Percentiles rank a stretch among this genome's conserved stretches.
These are phyloP conservation scores for Oryzias woworae DNA, from an alignment of 2,113 vertebrate species.

Conservation along the genomic window DNA sequence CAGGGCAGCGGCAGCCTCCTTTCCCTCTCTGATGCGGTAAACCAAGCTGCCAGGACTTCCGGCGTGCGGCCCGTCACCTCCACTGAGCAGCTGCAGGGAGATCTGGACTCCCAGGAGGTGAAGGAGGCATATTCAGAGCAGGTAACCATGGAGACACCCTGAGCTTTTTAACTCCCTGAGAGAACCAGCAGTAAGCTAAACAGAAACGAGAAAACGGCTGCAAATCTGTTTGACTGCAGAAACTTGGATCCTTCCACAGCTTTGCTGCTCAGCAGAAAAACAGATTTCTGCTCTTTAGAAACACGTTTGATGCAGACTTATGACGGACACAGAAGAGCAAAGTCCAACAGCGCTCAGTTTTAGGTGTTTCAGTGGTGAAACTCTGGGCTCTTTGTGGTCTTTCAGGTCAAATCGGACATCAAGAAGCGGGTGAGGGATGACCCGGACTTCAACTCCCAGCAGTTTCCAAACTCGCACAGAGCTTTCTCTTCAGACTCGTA, in stretches of 20 bases:
- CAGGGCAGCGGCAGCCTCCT: slow-evolving; percentile 84
- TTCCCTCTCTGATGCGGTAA: slow-evolving; percentile 88
- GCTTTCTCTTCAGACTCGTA: slow-evolving; percentile 85
- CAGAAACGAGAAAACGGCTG: not conserved
- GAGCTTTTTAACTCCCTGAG: not conserved
- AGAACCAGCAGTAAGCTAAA: not conserved
- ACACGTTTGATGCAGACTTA: too few relatives aligned
- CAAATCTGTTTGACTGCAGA: too few relatives aligned
- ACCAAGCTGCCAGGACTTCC: slow-evolving; percentile 82
- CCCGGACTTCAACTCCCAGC: slow-evolving; percentile 82
- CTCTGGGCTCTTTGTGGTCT: not conserved
- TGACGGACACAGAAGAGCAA: too few relatives aligned
- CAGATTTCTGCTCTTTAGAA: too few relatives aligned
- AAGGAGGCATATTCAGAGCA: slow-evolving; percentile 88
- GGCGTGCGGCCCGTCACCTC: slow-evolving; percentile 84
- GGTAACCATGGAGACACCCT: slow-evolving; percentile 58
- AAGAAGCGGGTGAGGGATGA: slow-evolving; percentile 87
- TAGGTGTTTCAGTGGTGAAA: too few relatives aligned
- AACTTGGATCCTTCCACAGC: not conserved
- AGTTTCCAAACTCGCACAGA: slow-evolving; percentile 85
- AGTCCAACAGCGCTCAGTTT: too few relatives aligned
- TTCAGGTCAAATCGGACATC: slow-evolving; percentile 85
- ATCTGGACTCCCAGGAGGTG: slow-evolving; percentile 82
- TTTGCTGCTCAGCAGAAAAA: not conserved
- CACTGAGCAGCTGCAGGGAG: slow-evolving; percentile 78